phyloP scores from a whole-genome alignment of 1,140 invertebrate species.

The Fopius arisanus region DNA sequence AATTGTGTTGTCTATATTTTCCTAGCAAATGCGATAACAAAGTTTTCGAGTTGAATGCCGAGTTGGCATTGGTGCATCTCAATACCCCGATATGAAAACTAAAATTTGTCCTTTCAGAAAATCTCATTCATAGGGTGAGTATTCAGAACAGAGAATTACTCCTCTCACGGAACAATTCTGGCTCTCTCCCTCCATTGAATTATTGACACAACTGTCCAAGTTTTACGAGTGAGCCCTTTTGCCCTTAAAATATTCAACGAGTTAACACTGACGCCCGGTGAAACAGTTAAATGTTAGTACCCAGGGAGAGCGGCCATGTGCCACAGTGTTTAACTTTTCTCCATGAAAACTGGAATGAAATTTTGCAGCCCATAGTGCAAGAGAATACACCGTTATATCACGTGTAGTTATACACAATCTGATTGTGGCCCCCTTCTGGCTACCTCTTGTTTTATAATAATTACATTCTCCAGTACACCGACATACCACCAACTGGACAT shows the following conservation, averaged over 20 bases:
- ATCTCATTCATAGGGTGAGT: no score
- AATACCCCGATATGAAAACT: no score
- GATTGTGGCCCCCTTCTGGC: not conserved
- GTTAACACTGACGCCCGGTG: not conserved
- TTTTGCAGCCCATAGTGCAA: not conserved
- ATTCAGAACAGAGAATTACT: not conserved
- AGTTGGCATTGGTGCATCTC: no score
- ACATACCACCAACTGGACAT: not conserved
- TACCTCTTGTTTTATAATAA: conserved; percentile 1
- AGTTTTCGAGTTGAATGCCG: no score
- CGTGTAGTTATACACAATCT: not conserved
- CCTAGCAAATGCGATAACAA: no score
- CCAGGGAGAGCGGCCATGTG: not conserved
- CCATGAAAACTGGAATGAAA: not conserved
- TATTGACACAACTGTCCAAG: not conserved
- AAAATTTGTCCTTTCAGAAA: no score
- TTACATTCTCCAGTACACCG: not conserved
- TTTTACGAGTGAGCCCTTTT: not conserved
- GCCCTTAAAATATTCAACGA: not conserved
- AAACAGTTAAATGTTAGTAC: not conserved
- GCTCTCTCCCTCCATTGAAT: not conserved
- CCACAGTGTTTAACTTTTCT: not conserved
- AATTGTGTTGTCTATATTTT: no score
- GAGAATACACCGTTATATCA: not conserved
- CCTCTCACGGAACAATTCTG: not conserved